phyloP scores from a whole-genome alignment of 2,888 invertebrate genomes.

The Trisateles emortualis region DNA sequence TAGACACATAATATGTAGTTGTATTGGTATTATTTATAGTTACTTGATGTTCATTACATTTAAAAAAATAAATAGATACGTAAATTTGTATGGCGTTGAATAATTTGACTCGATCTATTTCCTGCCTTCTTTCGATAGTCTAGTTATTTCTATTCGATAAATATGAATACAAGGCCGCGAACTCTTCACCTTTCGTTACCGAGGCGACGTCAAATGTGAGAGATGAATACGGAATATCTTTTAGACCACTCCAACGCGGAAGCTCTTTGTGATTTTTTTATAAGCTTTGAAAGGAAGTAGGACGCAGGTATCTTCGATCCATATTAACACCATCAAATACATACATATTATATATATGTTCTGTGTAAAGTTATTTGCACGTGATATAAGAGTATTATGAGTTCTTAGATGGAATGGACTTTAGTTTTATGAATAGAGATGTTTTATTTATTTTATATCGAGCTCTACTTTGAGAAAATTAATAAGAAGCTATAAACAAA shows the following conservation, averaged over 20 bases:
- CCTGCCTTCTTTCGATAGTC: too few relatives aligned
- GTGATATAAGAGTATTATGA: background rate
- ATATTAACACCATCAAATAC: background rate
- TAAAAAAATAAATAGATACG: too few relatives aligned
- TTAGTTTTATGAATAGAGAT: background rate
- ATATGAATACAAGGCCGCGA: slow-evolving; percentile 17
- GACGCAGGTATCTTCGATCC: slow-evolving; percentile 15
- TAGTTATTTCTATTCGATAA: background rate
- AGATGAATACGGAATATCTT: slow-evolving; percentile 55
- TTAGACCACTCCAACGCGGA: slow-evolving; percentile 35
- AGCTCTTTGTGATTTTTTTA: slow-evolving; percentile 54
- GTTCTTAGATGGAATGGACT: background rate
- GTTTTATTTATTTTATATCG: background rate
- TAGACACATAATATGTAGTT: too few relatives aligned
- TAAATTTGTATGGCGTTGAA: too few relatives aligned
- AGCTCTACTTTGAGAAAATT: background rate
- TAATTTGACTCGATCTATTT: too few relatives aligned
- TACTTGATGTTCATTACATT: too few relatives aligned
- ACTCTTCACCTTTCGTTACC: slow-evolving; percentile 40
- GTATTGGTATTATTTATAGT: too few relatives aligned
- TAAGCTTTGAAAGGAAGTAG: slow-evolving; percentile 45
- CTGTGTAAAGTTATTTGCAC: background rate
- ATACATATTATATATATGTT: slow-evolving; percentile 1
- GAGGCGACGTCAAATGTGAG: slow-evolving; percentile 35
- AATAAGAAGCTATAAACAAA: too few relatives aligned